Evolutionary conservation across 2,797 vertebrate species (phyloP).

Genomic region (Anabacerthia variegaticeps): DNA sequence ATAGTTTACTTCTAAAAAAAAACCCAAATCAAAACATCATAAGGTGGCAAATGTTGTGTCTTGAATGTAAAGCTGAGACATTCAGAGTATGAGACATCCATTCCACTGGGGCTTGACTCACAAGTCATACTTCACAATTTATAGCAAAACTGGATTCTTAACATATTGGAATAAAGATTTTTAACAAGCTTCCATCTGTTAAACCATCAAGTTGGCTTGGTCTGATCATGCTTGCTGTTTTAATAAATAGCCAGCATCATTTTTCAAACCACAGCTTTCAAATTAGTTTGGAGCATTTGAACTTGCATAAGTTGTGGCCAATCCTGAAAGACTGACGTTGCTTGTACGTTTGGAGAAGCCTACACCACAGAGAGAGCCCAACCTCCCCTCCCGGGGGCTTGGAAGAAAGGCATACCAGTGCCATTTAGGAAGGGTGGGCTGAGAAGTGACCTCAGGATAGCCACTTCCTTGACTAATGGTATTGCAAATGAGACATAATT

Average conservation of each 20-base stretch:
- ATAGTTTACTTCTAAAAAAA: background rate
- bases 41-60: background rate
- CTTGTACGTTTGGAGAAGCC: background rate
- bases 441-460: conserved; percentile 48
- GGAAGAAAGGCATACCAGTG: conserved; percentile 30
- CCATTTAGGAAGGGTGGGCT: conserved; percentile 41
- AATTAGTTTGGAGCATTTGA: conserved; percentile 41
- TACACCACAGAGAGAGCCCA: background rate
- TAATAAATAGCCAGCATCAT: conserved; percentile 57
- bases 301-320: background rate
- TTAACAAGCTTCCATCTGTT: conserved; percentile 70
- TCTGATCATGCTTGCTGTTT: conserved; percentile 54
- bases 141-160: conserved; percentile 60
- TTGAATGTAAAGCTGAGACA: conserved; percentile 38
- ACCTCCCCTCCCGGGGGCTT: background rate
- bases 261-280: conserved; percentile 62
- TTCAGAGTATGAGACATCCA: conserved; percentile 46
- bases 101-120: conserved; percentile 60
- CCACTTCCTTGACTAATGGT: conserved; percentile 50
- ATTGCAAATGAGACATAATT: conserved; percentile 55
- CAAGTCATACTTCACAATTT: conserved; percentile 60
- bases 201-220: conserved; percentile 49
- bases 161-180: conserved; percentile 67
- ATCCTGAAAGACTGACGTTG: conserved; percentile 1
- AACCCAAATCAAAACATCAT: background rate